These are phyloP conservation scores for Callyntrura guangdongensis DNA, from an alignment of 2,888 invertebrate species.

Conservation along the genomic window DNA sequence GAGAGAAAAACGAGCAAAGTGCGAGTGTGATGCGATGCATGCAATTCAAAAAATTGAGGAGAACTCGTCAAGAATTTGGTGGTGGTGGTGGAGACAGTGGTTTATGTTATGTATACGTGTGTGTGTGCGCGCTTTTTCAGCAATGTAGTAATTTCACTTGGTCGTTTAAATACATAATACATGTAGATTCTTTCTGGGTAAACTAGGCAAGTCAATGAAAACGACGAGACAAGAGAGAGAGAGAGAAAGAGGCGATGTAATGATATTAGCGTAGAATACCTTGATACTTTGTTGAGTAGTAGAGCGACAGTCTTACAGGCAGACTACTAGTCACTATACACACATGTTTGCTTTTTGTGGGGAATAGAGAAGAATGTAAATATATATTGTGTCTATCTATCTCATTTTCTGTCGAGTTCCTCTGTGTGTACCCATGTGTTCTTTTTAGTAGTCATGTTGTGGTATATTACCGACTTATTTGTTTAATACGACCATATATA, in stretches of 20 bases:
- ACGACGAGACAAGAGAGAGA: not conserved
- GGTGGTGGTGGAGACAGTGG: conserved; percentile 22
- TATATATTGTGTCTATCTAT: not conserved
- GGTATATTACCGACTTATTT: not conserved
- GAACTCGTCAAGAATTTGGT: conserved; percentile 52
- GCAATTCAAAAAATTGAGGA: conserved; percentile 55
- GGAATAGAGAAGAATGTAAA: not conserved
- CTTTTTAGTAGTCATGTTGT: not conserved
- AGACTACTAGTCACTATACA: not conserved
- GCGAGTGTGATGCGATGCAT: conserved; percentile 47
- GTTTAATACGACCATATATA: not conserved
- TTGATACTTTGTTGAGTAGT: not conserved
- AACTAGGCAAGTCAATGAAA: not conserved
- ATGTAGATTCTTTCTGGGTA: not conserved
- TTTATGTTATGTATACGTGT: not conserved
- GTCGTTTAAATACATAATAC: not conserved
- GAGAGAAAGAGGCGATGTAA: not conserved
- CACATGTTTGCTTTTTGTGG: not conserved
- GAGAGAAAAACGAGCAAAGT: conserved; percentile 12
- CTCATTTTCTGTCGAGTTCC: not conserved
- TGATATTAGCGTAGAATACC: not conserved
- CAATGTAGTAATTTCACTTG: not conserved
- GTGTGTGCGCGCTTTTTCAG: conserved; percentile 1
- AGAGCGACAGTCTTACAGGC: no score
- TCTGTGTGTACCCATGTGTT: not conserved